Evolutionary conservation across 2,888 invertebrate genomes (phyloP).

Genomic region (Caenorhabditis parvicauda): DNA sequence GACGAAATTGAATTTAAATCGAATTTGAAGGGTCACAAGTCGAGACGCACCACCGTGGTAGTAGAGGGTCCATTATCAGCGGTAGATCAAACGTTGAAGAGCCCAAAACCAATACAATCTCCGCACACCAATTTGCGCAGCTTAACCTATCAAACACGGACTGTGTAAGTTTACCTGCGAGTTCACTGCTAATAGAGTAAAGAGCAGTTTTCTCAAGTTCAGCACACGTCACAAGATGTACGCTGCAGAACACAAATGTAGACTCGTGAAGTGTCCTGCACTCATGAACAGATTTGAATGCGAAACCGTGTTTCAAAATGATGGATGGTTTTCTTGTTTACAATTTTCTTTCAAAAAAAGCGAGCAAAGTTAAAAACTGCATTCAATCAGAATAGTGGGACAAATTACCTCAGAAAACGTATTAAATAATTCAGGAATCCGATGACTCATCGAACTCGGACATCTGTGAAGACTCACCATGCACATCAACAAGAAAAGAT

Average conservation of each 20-base stretch:
- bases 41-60: slow-evolving; percentile 42
- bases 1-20: no score
- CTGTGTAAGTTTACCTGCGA: slow-evolving; percentile 44
- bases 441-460: slow-evolving; percentile 56
- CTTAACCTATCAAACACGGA: slow-evolving; percentile 52
- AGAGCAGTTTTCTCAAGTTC: no score
- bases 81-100: slow-evolving; percentile 36
- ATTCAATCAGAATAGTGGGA: no score
- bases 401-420: background rate
- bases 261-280: no score
- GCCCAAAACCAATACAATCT: slow-evolving; percentile 46
- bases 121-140: slow-evolving; percentile 55
- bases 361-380: no score
- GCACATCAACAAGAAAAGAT: slow-evolving; percentile 16
- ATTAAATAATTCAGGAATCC: slow-evolving; percentile 45
- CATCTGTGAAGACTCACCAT: slow-evolving; percentile 33
- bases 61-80: slow-evolving; percentile 54
- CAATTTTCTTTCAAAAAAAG: no score
- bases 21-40: slow-evolving; percentile 18
- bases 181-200: no score
- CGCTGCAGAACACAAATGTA: no score
- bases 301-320: no score
- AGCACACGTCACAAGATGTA: no score
- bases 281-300: background rate
- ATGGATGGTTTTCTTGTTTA: no score